Conservation (phyloP, 2,888 invertebrate genomes). For the Lycophotia porphyrea region DNA sequence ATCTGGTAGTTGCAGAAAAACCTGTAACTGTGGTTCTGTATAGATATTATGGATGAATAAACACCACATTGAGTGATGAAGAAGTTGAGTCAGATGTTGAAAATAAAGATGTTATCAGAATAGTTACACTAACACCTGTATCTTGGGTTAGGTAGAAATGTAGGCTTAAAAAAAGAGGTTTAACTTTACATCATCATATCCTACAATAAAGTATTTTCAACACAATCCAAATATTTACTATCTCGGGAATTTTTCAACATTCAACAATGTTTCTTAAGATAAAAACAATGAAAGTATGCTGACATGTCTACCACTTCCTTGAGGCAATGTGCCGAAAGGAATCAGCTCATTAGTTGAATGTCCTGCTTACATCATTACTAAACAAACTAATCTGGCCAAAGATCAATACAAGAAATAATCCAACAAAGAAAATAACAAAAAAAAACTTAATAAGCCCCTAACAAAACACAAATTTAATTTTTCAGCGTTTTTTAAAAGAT, state of each 20-base stretch:
- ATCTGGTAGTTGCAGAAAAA: neutral
- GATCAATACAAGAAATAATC: constrained; percentile 1
- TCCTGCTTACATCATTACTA: neutral
- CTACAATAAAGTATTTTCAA: neutral
- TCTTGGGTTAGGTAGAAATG: neutral
- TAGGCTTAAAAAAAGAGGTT: neutral
- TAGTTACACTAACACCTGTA: neutral
- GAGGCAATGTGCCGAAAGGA: neutral
- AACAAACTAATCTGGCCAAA: neutral
- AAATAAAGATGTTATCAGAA: neutral
- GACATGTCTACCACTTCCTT: neutral
- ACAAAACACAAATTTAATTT: constrained; percentile 39
- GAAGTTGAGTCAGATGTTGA: neutral
- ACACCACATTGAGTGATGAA: neutral
- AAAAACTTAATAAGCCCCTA: constrained; percentile 36
- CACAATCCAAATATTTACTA: neutral
- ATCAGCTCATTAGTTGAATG: neutral
- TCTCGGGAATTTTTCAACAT: neutral
- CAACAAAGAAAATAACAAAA: constrained; percentile 20
- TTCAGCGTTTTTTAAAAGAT: constrained; percentile 48
- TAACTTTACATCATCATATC: neutral
- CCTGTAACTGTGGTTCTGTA: neutral
- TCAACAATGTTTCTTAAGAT: neutral
- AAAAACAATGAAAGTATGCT: neutral
- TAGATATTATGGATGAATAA: neutral